Base-by-base conservation (phyloP, 1,140 invertebrate genomes). In the Trachymyrmex septentrionalis region DNA sequence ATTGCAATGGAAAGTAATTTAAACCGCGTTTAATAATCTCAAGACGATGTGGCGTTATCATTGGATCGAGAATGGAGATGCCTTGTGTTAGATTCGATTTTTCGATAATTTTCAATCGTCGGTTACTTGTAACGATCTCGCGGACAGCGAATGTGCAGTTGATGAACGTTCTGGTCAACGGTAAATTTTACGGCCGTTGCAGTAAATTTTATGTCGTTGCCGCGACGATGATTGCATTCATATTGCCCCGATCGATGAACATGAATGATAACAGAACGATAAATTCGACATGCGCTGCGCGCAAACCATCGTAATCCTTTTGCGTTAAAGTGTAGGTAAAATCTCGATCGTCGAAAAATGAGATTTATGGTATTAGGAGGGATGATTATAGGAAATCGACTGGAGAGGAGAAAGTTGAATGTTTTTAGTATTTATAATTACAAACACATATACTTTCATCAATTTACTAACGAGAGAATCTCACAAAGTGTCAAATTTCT, bases 211-310 rank as follows among this genome's bases (percentile, higher is more conserved):
- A 84, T 50, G 80, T 50, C 55, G 38, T 82, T 82, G 53, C 77
- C n/a, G 21, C 53, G 67, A 82, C 69, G 67, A 84, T 84, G 80
- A 84, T 75, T 75, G 55, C 69, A 73, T 84, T 69, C 55, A 84
- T 84, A 84, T 84, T 50, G 38, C 53, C 19, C 44, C 67, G 80
- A 10, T 44, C 67, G 80, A 84, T 84, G 27, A 57, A 73, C 69
- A 67, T 63, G 80, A 73, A 84, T 84, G 80, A 84, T 84, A 84
- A 84, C 80, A 44, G 69, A 14, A 73, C 80, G 61, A 85, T 85
- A 64, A 67, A 76, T 69, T 85, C 61, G 61, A 85, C 66, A 59
- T 63, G 34, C n/a, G 72, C 48, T 59, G 71, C 63, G 38, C 48
- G 7, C 59, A 27, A 53, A 53, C 34, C 14, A 14, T 16, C n/a